phyloP scores from a whole-genome alignment of 2,113 vertebrate genomes.

The Otis tarda region DNA sequence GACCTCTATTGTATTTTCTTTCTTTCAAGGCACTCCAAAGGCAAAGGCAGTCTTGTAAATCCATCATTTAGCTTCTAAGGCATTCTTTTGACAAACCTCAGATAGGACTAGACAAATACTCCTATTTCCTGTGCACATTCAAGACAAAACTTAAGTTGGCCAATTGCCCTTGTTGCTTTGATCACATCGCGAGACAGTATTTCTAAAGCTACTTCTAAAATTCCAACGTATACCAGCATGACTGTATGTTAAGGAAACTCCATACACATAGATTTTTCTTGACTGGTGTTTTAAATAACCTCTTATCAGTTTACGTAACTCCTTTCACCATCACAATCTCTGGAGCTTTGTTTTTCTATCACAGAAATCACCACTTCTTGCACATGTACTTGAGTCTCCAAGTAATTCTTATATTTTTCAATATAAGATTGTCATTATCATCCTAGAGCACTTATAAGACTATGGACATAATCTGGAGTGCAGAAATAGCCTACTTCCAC shows the following conservation, averaged over 20 bases:
- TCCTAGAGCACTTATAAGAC: neutral
- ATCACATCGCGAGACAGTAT: neutral
- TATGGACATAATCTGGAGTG: neutral
- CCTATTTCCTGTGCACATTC: neutral
- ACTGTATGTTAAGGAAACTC: neutral
- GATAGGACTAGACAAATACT: neutral
- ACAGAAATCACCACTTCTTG: neutral
- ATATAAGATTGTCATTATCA: neutral
- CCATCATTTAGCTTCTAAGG: neutral
- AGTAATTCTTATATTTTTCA: neutral
- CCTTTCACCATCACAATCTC: neutral
- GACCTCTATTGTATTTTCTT: constrained; percentile 21
- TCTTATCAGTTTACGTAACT: neutral
- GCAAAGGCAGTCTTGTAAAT: constrained; percentile 16
- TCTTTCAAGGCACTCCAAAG: constrained; percentile 16
- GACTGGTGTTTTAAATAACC: neutral
- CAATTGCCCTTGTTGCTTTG: neutral
- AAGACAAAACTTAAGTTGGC: neutral
- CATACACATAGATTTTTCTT: neutral
- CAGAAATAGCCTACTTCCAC: neutral
- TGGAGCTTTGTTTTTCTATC: neutral
- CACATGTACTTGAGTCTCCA: neutral
- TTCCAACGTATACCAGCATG: neutral
- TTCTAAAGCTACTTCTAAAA: neutral
- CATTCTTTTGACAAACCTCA: neutral